These are phyloP conservation scores for Sycophila sp. DNA, from an alignment of 1,140 invertebrate species.

Conservation along the genomic window DNA sequence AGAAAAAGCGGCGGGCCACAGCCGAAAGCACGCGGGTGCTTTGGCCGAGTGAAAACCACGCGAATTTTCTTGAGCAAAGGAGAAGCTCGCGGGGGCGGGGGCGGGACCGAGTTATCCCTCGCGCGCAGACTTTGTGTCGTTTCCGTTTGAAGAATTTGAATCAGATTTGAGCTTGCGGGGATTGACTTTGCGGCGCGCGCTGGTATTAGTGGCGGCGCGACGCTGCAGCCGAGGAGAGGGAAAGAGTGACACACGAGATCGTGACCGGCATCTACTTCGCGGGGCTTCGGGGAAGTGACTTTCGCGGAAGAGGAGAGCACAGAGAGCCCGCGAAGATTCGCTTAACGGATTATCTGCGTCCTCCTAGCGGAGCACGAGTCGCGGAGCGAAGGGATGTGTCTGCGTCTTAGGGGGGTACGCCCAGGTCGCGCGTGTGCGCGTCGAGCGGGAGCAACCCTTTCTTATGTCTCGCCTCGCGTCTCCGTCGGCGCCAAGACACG, in stretches of 20 bases:
- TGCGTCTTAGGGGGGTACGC: conserved; percentile 2
- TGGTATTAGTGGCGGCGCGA: not conserved
- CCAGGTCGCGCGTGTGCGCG: not conserved
- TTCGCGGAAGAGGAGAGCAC: conserved; percentile 34
- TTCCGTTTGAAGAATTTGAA: conserved; percentile 38
- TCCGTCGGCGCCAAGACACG: not conserved
- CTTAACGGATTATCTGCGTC: conserved; percentile 41
- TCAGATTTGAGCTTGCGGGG: conserved; percentile 33
- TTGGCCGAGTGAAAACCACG: not conserved
- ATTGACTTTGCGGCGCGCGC: not conserved
- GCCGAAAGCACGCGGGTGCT: no score
- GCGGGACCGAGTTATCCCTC: not conserved
- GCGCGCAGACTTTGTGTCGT: conserved; percentile 19
- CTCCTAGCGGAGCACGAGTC: not conserved
- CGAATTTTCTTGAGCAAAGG: not conserved
- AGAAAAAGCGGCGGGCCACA: not conserved
- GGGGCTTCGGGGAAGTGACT: conserved; percentile 42
- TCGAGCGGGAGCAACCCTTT: not conserved
- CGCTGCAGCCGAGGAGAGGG: conserved; percentile 34
- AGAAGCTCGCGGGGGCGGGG: not conserved
- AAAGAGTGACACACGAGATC: conserved; percentile 37
- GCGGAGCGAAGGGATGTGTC: not conserved
- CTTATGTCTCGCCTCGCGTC: not conserved
- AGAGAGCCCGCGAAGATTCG: conserved; percentile 30
- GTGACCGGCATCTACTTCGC: conserved; percentile 47